Base-by-base conservation (phyloP, 2,113 vertebrate genomes). In the Laticauda colubrina region DNA sequence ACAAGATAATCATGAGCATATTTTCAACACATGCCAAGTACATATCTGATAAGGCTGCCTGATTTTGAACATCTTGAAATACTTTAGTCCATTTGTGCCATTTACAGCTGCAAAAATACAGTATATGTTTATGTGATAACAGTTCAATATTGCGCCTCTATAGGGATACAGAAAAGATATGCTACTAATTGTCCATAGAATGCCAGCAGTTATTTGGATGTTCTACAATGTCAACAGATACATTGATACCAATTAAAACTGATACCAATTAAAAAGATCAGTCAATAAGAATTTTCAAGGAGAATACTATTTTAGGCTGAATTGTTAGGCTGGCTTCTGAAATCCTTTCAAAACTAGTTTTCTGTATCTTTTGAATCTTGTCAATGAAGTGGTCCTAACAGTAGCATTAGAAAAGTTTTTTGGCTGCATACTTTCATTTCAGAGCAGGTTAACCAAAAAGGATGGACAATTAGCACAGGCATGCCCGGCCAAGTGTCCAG, bases 271-370 rank as follows among this genome's bases (percentile, higher is more conserved):
- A 89, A 91, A 95, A 93, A 92, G 94, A 95, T 87, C 89, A 89
- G 94, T 88, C 53, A 89, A 69, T 95, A 93, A 90, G 51, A 92
- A 94, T 92, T 93, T 92, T 91, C 95, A 95, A 95, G 51, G 12
- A 91, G 85, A n/a, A 26, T 69, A 94, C 93, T 94, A 94, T 90
- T 95, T 91, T 89, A 75, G 95, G 86, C 21, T 93, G 88, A 61
- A 96, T 96, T 94, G 96, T 95, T 95, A 92, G 48, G 57, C 10
- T 97, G 91, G 93, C 95, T 96, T 95, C 96, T 94, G 88, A 94
- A 94, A 75, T 51, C 87, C 56, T 94, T 95, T 93, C 89, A 64
- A 23, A 81, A 51, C 14, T 90, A 87, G 57, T 93, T 95, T 95
- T 92, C 75, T 91, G 20, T 56, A 0, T 57, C 26, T 88, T 95